Evolutionary conservation across 2,797 vertebrate species (phyloP).

Genomic region (Petrocephalus schoutedeni): DNA sequence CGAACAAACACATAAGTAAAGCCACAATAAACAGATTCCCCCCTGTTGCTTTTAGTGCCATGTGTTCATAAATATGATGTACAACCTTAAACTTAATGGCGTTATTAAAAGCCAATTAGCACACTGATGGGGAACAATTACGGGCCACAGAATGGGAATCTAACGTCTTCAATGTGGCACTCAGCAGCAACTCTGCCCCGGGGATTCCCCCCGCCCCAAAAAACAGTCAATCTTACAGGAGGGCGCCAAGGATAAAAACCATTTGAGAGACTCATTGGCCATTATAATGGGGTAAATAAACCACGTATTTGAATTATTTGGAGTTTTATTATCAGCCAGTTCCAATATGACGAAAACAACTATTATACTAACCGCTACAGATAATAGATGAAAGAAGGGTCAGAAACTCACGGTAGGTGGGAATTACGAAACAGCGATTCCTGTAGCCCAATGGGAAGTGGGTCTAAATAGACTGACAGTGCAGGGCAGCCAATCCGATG

Average conservation of each 20-base stretch:
- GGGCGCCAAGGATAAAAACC: not conserved
- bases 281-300: conserved; percentile 5
- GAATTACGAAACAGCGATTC: not conserved
- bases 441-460: not conserved
- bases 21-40: not conserved
- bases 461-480: not conserved
- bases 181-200: not conserved
- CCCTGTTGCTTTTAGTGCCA: conserved; percentile 45
- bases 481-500: not conserved
- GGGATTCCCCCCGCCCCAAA: not conserved
- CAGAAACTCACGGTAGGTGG: not conserved
- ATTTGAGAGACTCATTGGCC: not conserved
- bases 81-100: conserved; percentile 61
- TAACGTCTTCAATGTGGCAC: not conserved
- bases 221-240: conserved; percentile 32
- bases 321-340: not conserved
- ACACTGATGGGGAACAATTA: conserved; percentile 48
- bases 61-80: conserved; percentile 55
- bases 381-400: not conserved
- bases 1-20: conserved; percentile 3
- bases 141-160: conserved; percentile 40
- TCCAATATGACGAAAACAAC: not conserved
- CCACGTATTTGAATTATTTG: not conserved
- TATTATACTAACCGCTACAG: not conserved
- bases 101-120: conserved; percentile 71